phyloP scores from a whole-genome alignment of 1,140 invertebrate genomes.

The Drosophila insularis region DNA sequence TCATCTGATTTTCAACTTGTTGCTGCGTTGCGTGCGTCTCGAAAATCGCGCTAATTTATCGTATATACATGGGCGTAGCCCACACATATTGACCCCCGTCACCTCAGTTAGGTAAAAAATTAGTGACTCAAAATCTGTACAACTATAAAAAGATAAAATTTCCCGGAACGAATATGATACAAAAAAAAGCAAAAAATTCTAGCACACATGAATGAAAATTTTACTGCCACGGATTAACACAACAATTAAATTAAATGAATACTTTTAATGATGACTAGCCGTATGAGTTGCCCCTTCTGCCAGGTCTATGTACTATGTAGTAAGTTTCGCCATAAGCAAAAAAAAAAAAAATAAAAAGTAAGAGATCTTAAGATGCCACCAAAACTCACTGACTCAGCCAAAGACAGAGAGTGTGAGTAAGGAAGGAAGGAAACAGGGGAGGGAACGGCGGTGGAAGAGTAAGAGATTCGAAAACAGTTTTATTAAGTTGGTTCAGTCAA shows the following conservation, averaged over 20 bases:
- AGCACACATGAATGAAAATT: too few species aligned
- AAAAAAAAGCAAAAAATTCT: too few species aligned
- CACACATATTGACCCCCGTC: not conserved
- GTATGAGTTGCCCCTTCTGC: constrained; percentile 39
- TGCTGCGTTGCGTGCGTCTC: constrained; percentile 40
- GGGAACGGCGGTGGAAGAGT: not conserved
- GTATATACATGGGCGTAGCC: constrained; percentile 39
- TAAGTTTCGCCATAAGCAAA: constrained; percentile 19
- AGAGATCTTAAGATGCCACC: constrained; percentile 26
- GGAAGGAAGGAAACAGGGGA: not conserved
- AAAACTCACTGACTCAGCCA: constrained; percentile 75
- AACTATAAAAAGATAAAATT: too few species aligned
- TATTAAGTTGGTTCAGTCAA: constrained; percentile 7
- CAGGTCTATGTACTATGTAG: constrained; percentile 23
- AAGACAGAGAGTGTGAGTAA: constrained; percentile 10
- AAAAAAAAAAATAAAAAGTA: constrained; percentile 33
- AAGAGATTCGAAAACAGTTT: not conserved
- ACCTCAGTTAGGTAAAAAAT: not conserved
- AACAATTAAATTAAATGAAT: too few species aligned
- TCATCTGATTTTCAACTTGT: constrained; percentile 56
- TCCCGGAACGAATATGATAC: too few species aligned
- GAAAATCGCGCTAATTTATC: constrained; percentile 72
- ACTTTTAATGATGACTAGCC: too few species aligned
- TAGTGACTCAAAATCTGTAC: too few species aligned
- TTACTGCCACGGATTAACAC: too few species aligned